Percentiles rank a stretch among this genome's conserved stretches.
These are phyloP conservation scores for Hartigia nigra DNA, from an alignment of 2,888 invertebrate species.

Conservation along the genomic window DNA sequence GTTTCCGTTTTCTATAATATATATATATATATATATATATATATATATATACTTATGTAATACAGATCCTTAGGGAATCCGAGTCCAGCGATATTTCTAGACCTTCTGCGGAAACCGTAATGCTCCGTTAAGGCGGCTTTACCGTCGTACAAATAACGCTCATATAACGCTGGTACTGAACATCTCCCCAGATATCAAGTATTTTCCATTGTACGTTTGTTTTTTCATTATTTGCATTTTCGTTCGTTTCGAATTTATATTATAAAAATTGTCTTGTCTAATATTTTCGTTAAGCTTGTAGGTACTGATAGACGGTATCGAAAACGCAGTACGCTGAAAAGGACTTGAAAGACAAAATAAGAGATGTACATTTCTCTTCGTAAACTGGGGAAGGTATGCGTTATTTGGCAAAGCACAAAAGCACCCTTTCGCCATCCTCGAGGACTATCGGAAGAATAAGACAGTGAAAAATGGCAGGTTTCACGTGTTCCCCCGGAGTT, in stretches of 20 bases:
- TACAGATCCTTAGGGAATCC: not conserved
- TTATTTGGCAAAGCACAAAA: constrained; percentile 41
- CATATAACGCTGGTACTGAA: not conserved
- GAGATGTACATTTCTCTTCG: not conserved
- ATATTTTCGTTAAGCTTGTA: not conserved
- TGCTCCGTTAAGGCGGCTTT: not conserved
- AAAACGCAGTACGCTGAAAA: not conserved
- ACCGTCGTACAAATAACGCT: not conserved
- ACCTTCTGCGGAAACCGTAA: not conserved
- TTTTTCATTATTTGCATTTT: not conserved
- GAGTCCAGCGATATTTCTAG: not conserved
- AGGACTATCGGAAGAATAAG: constrained; percentile 46
- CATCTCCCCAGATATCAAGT: not conserved
- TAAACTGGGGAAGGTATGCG: constrained; percentile 19
- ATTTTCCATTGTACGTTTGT: not conserved
- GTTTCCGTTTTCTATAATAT: not conserved
- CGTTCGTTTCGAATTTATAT: not conserved
- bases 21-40: too few species aligned
- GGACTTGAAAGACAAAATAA: not conserved
- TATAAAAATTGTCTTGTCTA: not conserved
- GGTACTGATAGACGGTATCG: not conserved
- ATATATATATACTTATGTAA: too few species aligned
- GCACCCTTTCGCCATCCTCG: constrained; percentile 40
- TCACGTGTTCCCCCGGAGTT: constrained; percentile 32
- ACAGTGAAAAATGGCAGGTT: constrained; percentile 47